Percentiles rank a stretch among this genome's conserved stretches.
phyloP scores from a whole-genome alignment of 2,113 vertebrate genomes.

The Mirounga angustirostris region DNA sequence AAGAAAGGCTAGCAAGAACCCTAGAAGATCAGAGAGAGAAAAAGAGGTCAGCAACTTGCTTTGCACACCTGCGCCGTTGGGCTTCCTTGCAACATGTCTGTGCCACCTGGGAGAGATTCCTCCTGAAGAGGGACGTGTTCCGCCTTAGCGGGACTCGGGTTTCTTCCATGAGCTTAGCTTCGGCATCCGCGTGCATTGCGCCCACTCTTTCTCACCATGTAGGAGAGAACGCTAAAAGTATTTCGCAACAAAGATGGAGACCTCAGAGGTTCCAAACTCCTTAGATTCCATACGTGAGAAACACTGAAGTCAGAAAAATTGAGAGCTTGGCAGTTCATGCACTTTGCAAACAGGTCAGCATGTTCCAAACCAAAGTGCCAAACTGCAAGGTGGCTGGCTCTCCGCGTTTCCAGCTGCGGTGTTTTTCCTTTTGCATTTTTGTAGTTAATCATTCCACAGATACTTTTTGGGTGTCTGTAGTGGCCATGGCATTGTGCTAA shows the following conservation, averaged over 20 bases:
- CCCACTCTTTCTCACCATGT: background rate
- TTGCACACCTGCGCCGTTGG: background rate
- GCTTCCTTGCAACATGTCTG: constrained; percentile 68
- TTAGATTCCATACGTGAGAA: background rate
- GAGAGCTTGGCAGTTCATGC: background rate
- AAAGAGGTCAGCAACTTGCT: constrained; percentile 91
- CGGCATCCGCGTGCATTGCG: background rate
- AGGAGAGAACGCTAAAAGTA: background rate
- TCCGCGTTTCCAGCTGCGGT: background rate
- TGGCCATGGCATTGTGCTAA: background rate
- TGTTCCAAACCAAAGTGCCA: constrained; percentile 18
- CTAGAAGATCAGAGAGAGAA: constrained; percentile 91
- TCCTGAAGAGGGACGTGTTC: constrained; percentile 48
- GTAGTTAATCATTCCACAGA: constrained; percentile 26
- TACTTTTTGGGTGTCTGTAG: background rate
- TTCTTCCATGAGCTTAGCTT: constrained; percentile 48
- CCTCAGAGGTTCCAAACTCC: background rate
- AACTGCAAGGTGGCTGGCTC: background rate
- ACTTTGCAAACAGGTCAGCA: constrained; percentile 11
- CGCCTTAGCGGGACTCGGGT: constrained; percentile 73
- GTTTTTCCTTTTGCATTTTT: constrained; percentile 26
- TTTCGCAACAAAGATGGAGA: constrained; percentile 50
- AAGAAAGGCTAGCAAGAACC: constrained; percentile 90
- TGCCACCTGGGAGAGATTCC: background rate
- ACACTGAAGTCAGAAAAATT: background rate